Conservation (phyloP, 2,797 vertebrate species). For the Lacerta bilineata region DNA sequence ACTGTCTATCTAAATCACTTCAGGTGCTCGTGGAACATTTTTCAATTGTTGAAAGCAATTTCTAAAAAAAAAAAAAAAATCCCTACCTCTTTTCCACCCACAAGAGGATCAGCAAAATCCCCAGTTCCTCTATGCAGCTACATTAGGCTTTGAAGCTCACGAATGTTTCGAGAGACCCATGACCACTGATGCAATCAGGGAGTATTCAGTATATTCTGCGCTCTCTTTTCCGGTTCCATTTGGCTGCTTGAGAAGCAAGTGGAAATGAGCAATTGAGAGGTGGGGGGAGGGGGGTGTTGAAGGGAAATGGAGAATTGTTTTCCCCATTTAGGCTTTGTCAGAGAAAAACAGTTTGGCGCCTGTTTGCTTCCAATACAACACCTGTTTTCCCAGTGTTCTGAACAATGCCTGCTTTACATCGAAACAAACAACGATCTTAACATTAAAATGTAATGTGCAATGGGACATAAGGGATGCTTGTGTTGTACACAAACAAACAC, state of each 20-base stretch:
- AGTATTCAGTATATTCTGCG: slow-evolving; percentile 30
- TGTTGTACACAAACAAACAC: background rate
- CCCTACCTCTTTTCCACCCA: background rate
- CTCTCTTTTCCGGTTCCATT: slow-evolving; percentile 30
- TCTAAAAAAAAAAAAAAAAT: fast-evolving
- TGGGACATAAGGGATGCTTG: slow-evolving; percentile 25
- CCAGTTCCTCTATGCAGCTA: background rate
- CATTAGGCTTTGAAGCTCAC: slow-evolving; percentile 21
- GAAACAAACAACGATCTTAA: slow-evolving; percentile 27
- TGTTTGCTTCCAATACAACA: slow-evolving; percentile 16
- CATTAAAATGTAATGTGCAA: slow-evolving; percentile 18
- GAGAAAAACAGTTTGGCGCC: slow-evolving; percentile 4
- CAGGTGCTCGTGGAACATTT: background rate
- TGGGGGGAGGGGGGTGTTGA: background rate
- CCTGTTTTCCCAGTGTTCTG: slow-evolving; percentile 29
- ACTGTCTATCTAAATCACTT: slow-evolving; percentile 23
- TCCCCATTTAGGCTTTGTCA: slow-evolving; percentile 18
- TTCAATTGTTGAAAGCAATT: slow-evolving; percentile 6
- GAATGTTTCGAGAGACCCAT: background rate
- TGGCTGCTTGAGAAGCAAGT: slow-evolving; percentile 40
- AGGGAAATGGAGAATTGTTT: background rate
- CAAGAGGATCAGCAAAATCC: background rate
- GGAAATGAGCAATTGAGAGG: slow-evolving; percentile 25
- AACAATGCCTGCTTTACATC: slow-evolving; percentile 37
- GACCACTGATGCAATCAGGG: slow-evolving; percentile 27